Conservation (phyloP, 2,113 vertebrate species). For the Clupea harengus region DNA sequence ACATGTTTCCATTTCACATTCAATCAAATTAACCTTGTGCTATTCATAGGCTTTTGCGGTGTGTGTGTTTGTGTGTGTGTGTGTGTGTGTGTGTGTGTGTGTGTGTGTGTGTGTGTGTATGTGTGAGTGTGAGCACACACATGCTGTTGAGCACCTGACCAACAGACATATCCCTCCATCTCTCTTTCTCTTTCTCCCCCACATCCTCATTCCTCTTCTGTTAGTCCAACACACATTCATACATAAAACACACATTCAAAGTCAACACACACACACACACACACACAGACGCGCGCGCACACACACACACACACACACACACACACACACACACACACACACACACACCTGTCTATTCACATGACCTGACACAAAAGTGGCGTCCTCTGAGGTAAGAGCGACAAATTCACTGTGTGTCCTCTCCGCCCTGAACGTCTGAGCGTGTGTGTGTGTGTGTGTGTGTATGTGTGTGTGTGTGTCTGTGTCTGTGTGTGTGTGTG, state of each 20-base stretch:
- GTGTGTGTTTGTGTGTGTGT: conserved; percentile 24
- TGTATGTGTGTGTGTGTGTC: too few species aligned
- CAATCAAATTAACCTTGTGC: conserved; percentile 64
- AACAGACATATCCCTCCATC: not conserved
- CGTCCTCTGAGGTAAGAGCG: too few species aligned
- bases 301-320: not conserved
- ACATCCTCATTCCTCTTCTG: not conserved
- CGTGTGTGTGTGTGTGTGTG: too few species aligned
- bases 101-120: not conserved
- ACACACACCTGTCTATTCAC: not conserved
- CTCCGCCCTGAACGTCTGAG: too few species aligned
- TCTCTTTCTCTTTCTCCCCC: not conserved
- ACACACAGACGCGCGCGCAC: not conserved
- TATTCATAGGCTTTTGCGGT: conserved; percentile 55
- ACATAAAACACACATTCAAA: not conserved
- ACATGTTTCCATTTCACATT: conserved; percentile 66
- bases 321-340: not conserved
- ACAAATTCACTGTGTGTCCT: too few species aligned
- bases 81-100: not conserved
- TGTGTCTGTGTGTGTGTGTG: too few species aligned
- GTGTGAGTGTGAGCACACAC: conserved; percentile 10
- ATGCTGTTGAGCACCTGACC: conserved; percentile 27
- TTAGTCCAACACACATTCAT: not conserved
- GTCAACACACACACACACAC: not conserved
- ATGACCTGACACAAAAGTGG: too few species aligned